Percentiles rank a stretch among this genome's conserved stretches.
Conservation (phyloP, 2,888 invertebrate species). For the Spodoptera exigua region DNA sequence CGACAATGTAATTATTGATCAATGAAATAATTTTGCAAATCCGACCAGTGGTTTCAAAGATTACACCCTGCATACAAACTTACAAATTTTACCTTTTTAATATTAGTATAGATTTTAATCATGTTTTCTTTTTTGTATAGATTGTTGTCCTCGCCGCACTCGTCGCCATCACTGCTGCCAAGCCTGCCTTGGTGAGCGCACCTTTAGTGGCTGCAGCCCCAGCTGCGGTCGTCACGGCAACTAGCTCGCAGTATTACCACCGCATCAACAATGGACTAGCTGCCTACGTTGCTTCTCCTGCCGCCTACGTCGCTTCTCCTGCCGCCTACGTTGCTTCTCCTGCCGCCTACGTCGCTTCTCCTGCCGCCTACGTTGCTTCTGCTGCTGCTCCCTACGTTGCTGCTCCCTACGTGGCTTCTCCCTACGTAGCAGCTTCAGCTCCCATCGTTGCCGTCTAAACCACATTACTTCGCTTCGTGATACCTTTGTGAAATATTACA, state of each 20-base stretch:
- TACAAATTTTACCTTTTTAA: too few relatives aligned
- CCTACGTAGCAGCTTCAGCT: slow-evolving; percentile 56
- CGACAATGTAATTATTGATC: too few relatives aligned
- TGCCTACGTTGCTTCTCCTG: slow-evolving; percentile 37
- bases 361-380: slow-evolving; percentile 74
- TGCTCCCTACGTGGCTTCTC: slow-evolving; percentile 55
- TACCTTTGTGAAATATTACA: slow-evolving; percentile 65
- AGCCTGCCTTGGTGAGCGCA: slow-evolving; percentile 75
- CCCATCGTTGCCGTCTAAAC: slow-evolving; percentile 55
- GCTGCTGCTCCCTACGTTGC: slow-evolving; percentile 70
- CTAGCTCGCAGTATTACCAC: slow-evolving; percentile 92
- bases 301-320: slow-evolving; percentile 82
- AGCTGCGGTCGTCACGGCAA: slow-evolving; percentile 90
- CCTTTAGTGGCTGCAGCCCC: slow-evolving; percentile 78
- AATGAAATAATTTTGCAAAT: too few relatives aligned
- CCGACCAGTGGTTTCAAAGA: too few relatives aligned
- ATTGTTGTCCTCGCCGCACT: slow-evolving; percentile 77
- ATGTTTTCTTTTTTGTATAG: slow-evolving; percentile 60
- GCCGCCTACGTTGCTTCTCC: slow-evolving; percentile 75
- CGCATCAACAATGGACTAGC: slow-evolving; percentile 89
- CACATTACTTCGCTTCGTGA: slow-evolving; percentile 11
- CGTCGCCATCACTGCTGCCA: slow-evolving; percentile 77
- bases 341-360: slow-evolving; percentile 66
- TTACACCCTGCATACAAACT: too few relatives aligned
- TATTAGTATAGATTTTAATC: not conserved